phyloP scores from a whole-genome alignment of 2,888 invertebrate genomes.

The Caenorhabditis wallacei region DNA sequence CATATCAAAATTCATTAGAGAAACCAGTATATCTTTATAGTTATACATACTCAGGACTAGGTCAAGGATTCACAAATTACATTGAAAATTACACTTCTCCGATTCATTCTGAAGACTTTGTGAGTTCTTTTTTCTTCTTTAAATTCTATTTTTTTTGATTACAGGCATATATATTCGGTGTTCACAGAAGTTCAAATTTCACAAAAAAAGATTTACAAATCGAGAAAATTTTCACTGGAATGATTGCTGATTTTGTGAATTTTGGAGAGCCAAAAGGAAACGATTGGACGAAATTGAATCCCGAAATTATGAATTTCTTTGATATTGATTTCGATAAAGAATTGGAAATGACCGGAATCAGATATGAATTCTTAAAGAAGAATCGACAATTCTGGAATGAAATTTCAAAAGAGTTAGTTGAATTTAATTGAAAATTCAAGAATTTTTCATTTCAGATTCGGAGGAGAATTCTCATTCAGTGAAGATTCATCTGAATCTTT shows the following conservation, averaged over 20 bases:
- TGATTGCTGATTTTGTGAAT: conserved; percentile 50
- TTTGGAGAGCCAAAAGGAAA: conserved; percentile 18
- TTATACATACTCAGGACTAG: conserved; percentile 22
- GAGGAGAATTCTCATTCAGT: conserved; percentile 22
- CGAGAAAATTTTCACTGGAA: conserved; percentile 30
- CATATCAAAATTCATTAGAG: conserved; percentile 8
- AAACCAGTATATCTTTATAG: conserved; percentile 26
- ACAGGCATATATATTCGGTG: conserved; percentile 41
- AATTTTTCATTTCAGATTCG: conserved; percentile 14
- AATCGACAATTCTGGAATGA: conserved; percentile 29
- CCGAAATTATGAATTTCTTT: conserved; percentile 21
- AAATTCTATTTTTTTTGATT: neutral
- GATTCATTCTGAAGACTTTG: conserved; percentile 49
- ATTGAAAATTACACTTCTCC: neutral
- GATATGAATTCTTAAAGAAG: conserved; percentile 16
- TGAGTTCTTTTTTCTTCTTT: neutral
- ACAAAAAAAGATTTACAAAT: conserved; percentile 47
- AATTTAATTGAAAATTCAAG: too few species aligned
- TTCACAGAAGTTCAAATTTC: conserved; percentile 11
- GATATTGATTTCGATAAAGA: conserved; percentile 37
- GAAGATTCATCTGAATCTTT: conserved; percentile 4
- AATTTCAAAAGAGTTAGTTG: neutral
- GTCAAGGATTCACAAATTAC: neutral
- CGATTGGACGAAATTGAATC: conserved; percentile 22
- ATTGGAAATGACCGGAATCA: conserved; percentile 14